These are phyloP conservation scores for Malurus leucopterus DNA, from an alignment of 2,797 vertebrate genomes.

Conservation along the genomic window DNA sequence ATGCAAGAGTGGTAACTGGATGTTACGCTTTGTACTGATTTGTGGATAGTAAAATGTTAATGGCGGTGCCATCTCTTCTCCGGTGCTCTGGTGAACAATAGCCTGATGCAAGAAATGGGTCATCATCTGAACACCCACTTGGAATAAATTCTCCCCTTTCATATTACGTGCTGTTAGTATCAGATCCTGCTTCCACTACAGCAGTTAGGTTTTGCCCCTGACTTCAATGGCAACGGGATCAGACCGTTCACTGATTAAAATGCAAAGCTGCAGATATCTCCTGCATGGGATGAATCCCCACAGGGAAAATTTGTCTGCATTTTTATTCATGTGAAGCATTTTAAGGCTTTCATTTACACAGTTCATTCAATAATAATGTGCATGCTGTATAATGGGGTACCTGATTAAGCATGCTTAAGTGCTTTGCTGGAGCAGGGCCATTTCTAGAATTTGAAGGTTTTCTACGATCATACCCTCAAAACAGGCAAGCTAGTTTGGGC, in stretches of 20 bases:
- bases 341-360: slow-evolving; percentile 51
- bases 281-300: slow-evolving; percentile 47
- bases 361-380: slow-evolving; percentile 34
- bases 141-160: background rate
- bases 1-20: background rate
- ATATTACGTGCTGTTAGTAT: background rate
- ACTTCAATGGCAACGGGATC: background rate
- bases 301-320: slow-evolving; percentile 47
- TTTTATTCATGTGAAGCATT: slow-evolving; percentile 53
- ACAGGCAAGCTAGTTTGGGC: background rate
- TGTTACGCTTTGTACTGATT: background rate
- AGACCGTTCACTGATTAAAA: slow-evolving; percentile 1
- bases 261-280: slow-evolving; percentile 41
- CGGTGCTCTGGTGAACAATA: background rate
- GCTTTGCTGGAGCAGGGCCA: slow-evolving; percentile 50
- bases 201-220: background rate
- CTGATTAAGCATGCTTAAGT: slow-evolving; percentile 52
- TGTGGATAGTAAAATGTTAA: background rate
- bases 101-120: background rate
- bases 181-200: background rate
- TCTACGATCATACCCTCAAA: background rate
- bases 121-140: background rate
- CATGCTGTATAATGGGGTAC: slow-evolving; percentile 38
- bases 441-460: slow-evolving; percentile 38
- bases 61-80: background rate